These are phyloP conservation scores for pig (Sus scrofa) DNA, from an alignment of 2,113 vertebrate genomes.

Conservation along the genomic window DNA sequence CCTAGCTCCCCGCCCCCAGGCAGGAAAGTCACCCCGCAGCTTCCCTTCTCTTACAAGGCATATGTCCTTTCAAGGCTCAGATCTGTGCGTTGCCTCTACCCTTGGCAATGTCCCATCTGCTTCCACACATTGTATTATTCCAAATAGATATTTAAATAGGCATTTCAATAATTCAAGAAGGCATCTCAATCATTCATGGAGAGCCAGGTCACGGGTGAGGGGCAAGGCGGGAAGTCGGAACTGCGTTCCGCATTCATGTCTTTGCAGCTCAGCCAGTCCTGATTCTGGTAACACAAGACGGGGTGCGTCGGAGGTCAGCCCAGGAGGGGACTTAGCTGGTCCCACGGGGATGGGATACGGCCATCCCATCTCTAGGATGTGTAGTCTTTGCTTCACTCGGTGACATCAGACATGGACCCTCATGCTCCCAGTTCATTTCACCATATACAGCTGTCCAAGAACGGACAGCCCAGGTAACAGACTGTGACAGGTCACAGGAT, in stretches of 20 bases:
- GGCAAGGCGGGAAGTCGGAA: not conserved
- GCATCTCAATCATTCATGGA: not conserved
- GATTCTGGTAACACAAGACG: not conserved
- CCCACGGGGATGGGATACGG: accelerated
- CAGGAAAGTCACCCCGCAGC: accelerated
- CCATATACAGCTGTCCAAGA: no score
- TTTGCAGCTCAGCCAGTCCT: no score
- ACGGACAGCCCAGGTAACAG: no score
- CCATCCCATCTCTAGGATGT: not conserved
- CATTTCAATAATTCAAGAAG: not conserved
- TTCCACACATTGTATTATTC: not conserved
- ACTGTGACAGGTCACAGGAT: accelerated
- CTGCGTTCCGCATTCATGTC: not conserved
- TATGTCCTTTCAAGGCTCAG: not conserved
- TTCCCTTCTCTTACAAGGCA: accelerated
- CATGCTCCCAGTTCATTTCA: not conserved
- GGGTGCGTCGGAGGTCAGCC: not conserved
- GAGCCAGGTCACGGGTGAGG: not conserved
- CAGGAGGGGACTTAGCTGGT: not conserved
- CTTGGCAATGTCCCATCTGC: not conserved
- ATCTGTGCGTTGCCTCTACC: not conserved
- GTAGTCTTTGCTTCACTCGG: no score
- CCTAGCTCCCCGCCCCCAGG: accelerated
- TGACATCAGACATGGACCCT: not conserved
- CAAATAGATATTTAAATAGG: not conserved